Base-by-base conservation (phyloP, 2,888 invertebrate genomes). In the Ophion ventricosus region DNA sequence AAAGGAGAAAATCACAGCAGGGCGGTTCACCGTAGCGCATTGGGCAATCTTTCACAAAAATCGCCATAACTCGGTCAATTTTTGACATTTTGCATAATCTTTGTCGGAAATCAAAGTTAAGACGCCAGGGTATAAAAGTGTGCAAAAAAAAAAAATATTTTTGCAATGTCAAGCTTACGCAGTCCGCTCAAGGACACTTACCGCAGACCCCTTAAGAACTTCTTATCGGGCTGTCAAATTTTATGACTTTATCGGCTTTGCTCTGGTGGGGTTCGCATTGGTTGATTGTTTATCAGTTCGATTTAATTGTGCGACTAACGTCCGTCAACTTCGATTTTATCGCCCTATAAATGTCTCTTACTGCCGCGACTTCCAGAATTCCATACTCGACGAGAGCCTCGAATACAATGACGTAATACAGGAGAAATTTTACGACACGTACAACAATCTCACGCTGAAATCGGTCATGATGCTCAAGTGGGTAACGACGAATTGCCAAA, bases 361-460 rank as follows among this genome's bases (percentile, higher is more conserved):
- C 49, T 49, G 2, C 7, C 35, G 14, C 49, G 17, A 49, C 87
- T 86, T 92, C 95, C 94, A 97, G 94, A 94, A 94, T 82, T 94
- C 94, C 80, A 95, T 97, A 35, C 94, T 95, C 64, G 95, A 95
- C 61, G 97, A 98, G 91, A 95, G 95, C 26, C 94, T 95, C 1
- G 94, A 94, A 75, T 96, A 96, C 90, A 95, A 96, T 25, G 98
- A 98, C 92, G 95, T 98, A 14, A 96, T 98, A 74, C 97, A 98
- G 93, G 97, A 97, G 91, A 96, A 95, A 63, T 98, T 98, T 91
- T 92, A 96, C 57, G 98, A 98, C 92, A 96, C 97, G 0, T 98
- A 98, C 91, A 97, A 97, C 92, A 98, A 98, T 94, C 94, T 98
- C 87, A 98, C 98, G 0, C 91, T 98, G 35, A 98, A 98, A 92